phyloP scores from a whole-genome alignment of 2,888 invertebrate genomes.

The Amblyjoppa proteus region DNA sequence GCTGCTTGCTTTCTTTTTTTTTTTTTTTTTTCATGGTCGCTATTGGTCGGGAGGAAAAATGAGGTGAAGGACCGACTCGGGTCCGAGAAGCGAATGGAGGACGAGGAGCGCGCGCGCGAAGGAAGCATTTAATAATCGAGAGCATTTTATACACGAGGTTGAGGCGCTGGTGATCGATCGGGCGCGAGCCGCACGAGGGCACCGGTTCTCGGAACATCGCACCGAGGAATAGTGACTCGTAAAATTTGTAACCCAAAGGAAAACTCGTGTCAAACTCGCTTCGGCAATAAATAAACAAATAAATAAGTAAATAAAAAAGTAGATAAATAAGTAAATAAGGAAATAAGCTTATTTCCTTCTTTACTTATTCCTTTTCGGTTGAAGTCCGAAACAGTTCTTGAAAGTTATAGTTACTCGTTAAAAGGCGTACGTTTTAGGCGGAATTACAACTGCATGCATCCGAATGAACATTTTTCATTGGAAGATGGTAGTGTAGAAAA shows the following conservation, averaged over 20 bases:
- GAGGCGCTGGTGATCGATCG: conserved; percentile 57
- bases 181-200: conserved; percentile 64
- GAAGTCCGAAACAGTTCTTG: no score
- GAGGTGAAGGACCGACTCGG: conserved; percentile 59
- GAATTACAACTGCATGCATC: no score
- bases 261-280: neutral
- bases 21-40: conserved; percentile 5
- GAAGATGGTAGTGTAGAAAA: no score
- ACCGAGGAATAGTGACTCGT: neutral
- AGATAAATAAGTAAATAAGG: no score
- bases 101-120: conserved; percentile 42
- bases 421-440: no score
- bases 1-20: neutral
- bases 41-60: conserved; percentile 49
- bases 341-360: no score
- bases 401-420: no score
- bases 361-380: no score
- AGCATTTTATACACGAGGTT: conserved; percentile 64
- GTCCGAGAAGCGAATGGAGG: conserved; percentile 36
- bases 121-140: conserved; percentile 63
- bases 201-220: conserved; percentile 47
- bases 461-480: no score
- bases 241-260: neutral
- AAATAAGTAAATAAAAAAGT: neutral
- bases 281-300: neutral